Conservation (phyloP, 2,113 vertebrate genomes). For the Propithecus coquereli region DNA sequence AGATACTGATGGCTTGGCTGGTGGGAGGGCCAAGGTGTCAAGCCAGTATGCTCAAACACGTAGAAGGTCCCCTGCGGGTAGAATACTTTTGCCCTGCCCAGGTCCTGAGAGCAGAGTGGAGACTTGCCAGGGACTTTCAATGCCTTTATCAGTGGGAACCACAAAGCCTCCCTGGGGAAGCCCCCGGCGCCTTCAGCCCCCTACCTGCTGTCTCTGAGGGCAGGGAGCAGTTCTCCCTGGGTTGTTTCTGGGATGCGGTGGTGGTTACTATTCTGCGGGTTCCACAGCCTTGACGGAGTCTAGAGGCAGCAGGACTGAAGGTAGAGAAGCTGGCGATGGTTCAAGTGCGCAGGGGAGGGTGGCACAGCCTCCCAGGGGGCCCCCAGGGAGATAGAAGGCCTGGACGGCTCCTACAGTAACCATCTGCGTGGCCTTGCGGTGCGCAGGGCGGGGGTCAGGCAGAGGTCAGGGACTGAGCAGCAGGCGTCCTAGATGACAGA, state of each 20-base stretch:
- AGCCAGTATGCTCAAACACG: neutral
- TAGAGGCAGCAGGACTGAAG: neutral
- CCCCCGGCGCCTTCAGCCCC: rapidly evolving
- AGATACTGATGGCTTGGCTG: neutral
- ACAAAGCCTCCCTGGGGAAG: neutral
- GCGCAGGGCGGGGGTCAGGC: neutral
- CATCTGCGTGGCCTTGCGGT: slow-evolving; percentile 47
- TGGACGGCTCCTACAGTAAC: neutral
- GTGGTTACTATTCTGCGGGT: neutral
- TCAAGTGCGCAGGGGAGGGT: neutral
- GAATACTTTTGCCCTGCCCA: rapidly evolving
- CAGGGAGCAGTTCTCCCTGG: neutral
- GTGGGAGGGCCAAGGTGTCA: neutral
- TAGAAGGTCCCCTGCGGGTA: neutral
- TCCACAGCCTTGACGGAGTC: neutral
- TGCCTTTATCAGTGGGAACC: too few relatives aligned
- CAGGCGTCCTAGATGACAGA: neutral
- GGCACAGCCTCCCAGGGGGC: neutral
- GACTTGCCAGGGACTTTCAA: neutral
- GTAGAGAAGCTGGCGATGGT: neutral
- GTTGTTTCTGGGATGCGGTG: rapidly evolving
- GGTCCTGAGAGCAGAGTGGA: neutral
- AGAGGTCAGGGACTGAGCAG: slow-evolving; percentile 10
- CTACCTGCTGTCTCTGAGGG: neutral
- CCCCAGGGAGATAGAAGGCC: neutral